A percentile compares a stretch with the other conserved stretches of the same genome.
These are phyloP conservation scores for Teleopsis dalmanni DNA, from an alignment of 1,140 invertebrate genomes.

Conservation along the genomic window DNA sequence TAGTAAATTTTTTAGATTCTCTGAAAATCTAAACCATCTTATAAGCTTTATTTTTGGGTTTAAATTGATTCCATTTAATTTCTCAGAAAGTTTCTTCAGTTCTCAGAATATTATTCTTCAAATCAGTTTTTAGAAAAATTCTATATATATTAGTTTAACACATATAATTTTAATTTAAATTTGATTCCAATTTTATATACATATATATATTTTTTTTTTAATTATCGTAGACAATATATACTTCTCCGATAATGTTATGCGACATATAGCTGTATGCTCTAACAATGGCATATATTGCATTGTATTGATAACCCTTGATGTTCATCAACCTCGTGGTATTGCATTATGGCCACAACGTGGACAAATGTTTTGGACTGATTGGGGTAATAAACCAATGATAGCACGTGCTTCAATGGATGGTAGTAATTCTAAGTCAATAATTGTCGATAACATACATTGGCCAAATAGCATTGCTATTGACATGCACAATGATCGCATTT, in stretches of 20 bases:
- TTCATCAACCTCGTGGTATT: conserved; percentile 56
- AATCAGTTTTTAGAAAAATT: too few species aligned
- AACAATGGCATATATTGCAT: conserved; percentile 55
- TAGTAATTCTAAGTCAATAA: conserved; percentile 50
- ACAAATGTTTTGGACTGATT: conserved; percentile 81
- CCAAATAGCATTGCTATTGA: conserved; percentile 88
- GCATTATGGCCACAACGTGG: conserved; percentile 55
- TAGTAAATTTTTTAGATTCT: too few species aligned
- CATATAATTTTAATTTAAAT: too few species aligned
- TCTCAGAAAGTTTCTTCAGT: too few species aligned
- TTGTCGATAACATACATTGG: conserved; percentile 63
- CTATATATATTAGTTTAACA: too few species aligned
- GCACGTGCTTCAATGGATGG: conserved; percentile 82
- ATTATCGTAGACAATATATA: conserved; percentile 54
- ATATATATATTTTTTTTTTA: not conserved
- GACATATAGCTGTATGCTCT: conserved; percentile 67
- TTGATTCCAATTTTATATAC: conserved; percentile 49
- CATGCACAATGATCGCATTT: conserved; percentile 65
- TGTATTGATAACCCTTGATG: conserved; percentile 51
- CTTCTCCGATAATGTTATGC: conserved; percentile 66
- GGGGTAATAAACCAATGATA: conserved; percentile 65
- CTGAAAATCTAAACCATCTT: too few species aligned
- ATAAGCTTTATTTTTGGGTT: too few species aligned
- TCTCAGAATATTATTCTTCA: conserved; percentile 13
- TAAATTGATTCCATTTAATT: too few species aligned